A percentile compares a stretch with the other conserved stretches of the same genome.
These are phyloP conservation scores for Tortricodes alternella DNA, from an alignment of 2,888 invertebrate species.

Conservation along the genomic window DNA sequence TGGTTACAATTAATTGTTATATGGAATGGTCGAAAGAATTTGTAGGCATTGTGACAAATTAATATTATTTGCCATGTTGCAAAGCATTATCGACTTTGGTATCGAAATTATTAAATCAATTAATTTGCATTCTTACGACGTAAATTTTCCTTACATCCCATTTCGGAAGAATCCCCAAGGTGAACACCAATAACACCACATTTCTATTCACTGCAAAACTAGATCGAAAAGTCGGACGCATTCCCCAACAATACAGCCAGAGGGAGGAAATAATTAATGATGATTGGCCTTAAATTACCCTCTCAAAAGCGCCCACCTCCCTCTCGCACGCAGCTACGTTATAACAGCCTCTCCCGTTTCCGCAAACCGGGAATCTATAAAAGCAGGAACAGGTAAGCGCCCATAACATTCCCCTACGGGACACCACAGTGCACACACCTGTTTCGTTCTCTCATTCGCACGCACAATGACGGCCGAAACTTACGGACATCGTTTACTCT, in stretches of 20 bases:
- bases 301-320: conserved; percentile 58
- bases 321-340: conserved; percentile 47
- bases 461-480: conserved; percentile 74
- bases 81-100: no score
- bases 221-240: conserved; percentile 46
- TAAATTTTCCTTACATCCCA: background rate
- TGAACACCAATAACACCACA: conserved; percentile 8
- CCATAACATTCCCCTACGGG: conserved; percentile 67
- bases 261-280: conserved; percentile 79
- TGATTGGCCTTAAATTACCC: conserved; percentile 82
- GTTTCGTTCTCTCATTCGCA: conserved; percentile 37
- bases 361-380: conserved; percentile 72
- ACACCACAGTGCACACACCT: conserved; percentile 62
- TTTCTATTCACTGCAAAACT: conserved; percentile 13
- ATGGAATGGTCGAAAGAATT: no score
- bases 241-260: conserved; percentile 57
- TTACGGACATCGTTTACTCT: conserved; percentile 76
- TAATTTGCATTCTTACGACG: no score
- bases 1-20: no score
- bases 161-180: conserved; percentile 20
- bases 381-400: conserved; percentile 70
- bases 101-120: no score
- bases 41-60: background rate
- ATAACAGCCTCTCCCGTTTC: conserved; percentile 52
- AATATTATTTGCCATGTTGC: no score